Conservation (phyloP, 2,797 vertebrate species). For the Pseudopleuronectes americanus region DNA sequence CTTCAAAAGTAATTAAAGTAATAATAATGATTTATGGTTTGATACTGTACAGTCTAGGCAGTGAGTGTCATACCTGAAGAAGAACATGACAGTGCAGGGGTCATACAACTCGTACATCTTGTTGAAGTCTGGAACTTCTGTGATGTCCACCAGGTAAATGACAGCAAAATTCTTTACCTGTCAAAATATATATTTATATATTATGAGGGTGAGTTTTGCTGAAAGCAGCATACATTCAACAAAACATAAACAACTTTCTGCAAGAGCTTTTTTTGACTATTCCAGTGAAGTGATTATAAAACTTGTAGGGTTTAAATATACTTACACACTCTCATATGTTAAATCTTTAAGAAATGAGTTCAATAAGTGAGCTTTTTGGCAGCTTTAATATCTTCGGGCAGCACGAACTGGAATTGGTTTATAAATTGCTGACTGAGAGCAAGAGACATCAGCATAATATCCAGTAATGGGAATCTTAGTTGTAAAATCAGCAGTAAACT, state of each 20-base stretch:
- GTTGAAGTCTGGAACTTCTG: slow-evolving; percentile 99
- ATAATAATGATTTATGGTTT: neutral
- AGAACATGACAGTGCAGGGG: slow-evolving; percentile 99
- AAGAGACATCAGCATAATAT: neutral
- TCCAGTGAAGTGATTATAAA: too few relatives aligned
- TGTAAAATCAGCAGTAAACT: slow-evolving; percentile 18
- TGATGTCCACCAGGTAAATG: slow-evolving; percentile 98
- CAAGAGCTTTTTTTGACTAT: too few relatives aligned
- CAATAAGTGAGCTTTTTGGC: slow-evolving; percentile 5
- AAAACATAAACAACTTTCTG: too few relatives aligned
- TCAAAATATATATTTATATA: slow-evolving; percentile 23
- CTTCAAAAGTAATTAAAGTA: neutral
- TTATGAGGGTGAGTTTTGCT: neutral
- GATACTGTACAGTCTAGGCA: neutral
- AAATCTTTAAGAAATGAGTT: neutral
- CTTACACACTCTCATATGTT: neutral
- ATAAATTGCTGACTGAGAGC: slow-evolving; percentile 21
- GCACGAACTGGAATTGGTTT: neutral
- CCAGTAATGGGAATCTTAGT: neutral
- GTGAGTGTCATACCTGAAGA: slow-evolving; percentile 89
- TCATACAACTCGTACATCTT: slow-evolving; percentile 99
- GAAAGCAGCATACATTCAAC: neutral
- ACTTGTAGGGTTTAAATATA: too few relatives aligned
- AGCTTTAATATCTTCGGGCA: slow-evolving; percentile 7
- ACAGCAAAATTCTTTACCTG: slow-evolving; percentile 99